Conservation (phyloP, 2,113 vertebrate species). For the Indicator indicator region DNA sequence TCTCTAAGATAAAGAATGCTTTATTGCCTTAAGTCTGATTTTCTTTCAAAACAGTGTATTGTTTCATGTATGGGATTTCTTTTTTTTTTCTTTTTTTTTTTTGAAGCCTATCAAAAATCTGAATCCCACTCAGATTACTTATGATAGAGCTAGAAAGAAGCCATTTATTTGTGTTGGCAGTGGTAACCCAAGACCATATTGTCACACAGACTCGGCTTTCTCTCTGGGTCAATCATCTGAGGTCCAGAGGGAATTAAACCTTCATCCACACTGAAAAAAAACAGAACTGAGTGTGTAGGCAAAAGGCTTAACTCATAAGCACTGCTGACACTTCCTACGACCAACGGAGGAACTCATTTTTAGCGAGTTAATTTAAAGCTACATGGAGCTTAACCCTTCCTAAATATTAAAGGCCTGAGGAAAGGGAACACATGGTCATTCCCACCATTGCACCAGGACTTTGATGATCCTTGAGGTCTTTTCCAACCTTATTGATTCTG, state of each 20-base stretch:
- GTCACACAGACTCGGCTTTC: slow-evolving; percentile 78
- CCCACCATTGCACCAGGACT: not conserved
- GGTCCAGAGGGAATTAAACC: slow-evolving; percentile 76
- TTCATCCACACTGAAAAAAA: slow-evolving; percentile 41
- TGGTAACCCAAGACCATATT: slow-evolving; percentile 79
- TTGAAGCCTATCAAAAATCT: slow-evolving; percentile 81
- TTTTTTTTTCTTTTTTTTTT: not conserved
- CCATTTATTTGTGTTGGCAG: slow-evolving; percentile 83
- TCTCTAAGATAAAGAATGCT: slow-evolving; percentile 62
- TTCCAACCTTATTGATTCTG: too few relatives aligned
- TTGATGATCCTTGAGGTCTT: too few relatives aligned
- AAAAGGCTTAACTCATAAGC: slow-evolving; percentile 72
- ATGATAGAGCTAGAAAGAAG: slow-evolving; percentile 73
- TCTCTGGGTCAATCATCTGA: slow-evolving; percentile 75
- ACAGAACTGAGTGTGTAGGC: slow-evolving; percentile 57
- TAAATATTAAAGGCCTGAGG: slow-evolving; percentile 13
- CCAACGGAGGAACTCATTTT: slow-evolving; percentile 47
- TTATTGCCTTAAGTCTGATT: slow-evolving; percentile 70
- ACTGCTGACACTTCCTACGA: slow-evolving; percentile 49
- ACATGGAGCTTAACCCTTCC: slow-evolving; percentile 40
- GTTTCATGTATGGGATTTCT: slow-evolving; percentile 71
- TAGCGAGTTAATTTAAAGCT: slow-evolving; percentile 61
- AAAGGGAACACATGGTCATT: not conserved
- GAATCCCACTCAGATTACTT: slow-evolving; percentile 82
- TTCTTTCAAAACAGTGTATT: slow-evolving; percentile 75